A percentile compares a stretch with the other conserved stretches of the same genome.
These are phyloP conservation scores for Epistrophe grossulariae DNA, from an alignment of 2,888 invertebrate genomes.

Conservation along the genomic window DNA sequence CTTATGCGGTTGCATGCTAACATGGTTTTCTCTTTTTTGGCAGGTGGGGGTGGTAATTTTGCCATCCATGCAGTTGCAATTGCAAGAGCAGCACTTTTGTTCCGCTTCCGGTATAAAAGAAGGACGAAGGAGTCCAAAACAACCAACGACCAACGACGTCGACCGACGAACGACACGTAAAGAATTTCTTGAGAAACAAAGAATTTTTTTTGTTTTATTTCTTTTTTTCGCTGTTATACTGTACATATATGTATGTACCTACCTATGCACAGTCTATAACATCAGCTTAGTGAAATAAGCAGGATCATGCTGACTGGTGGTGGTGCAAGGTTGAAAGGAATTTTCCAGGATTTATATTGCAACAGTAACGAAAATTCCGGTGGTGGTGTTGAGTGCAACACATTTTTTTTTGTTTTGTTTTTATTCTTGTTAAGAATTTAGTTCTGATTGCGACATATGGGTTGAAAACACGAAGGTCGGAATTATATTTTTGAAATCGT, in stretches of 20 bases:
- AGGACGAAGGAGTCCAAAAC: constrained; percentile 9
- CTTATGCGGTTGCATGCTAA: constrained; percentile 33
- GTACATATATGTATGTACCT: too few species aligned
- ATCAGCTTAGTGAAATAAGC: constrained; percentile 29
- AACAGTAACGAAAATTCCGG: constrained; percentile 50
- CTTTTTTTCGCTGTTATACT: constrained; percentile 11
- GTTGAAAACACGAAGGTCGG: constrained; percentile 34
- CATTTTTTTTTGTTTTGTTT: constrained; percentile 28
- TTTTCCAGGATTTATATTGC: constrained; percentile 59
- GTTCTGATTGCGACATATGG: constrained; percentile 53
- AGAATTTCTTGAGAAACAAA: constrained; percentile 50
- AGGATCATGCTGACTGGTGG: constrained; percentile 26
- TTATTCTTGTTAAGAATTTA: constrained; percentile 13
- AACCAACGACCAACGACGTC: neutral
- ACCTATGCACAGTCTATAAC: neutral
- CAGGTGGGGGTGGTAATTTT: constrained; percentile 31
- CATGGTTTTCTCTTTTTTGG: constrained; percentile 26
- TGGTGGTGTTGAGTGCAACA: constrained; percentile 57
- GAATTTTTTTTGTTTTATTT: constrained; percentile 12
- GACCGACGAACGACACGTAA: constrained; percentile 27
- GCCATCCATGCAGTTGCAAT: constrained; percentile 9
- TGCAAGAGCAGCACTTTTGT: constrained; percentile 33
- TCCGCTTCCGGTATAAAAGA: constrained; percentile 16
- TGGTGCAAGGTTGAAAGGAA: constrained; percentile 40
- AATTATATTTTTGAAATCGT: neutral